These are phyloP conservation scores for Myiozetetes cayanensis DNA, from an alignment of 2,113 vertebrate genomes.

Conservation along the genomic window DNA sequence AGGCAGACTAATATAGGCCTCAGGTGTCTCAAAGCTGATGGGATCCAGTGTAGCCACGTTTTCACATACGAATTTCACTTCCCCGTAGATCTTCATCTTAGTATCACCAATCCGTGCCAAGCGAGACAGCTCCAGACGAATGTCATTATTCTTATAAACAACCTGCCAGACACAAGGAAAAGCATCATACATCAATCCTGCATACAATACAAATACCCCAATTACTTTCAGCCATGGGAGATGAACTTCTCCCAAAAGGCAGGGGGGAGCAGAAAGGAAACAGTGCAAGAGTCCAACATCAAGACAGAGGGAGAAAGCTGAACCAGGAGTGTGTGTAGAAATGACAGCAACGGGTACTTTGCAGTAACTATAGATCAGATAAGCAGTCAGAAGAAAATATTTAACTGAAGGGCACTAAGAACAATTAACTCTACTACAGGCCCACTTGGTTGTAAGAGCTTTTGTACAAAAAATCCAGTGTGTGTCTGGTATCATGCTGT, in stretches of 20 bases:
- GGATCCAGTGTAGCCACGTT: slow-evolving; percentile 95
- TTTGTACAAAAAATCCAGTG: neutral
- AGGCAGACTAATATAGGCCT: slow-evolving; percentile 91
- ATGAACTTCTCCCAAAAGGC: slow-evolving; percentile 27
- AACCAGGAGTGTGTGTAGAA: neutral
- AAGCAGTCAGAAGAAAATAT: neutral
- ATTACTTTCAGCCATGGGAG: slow-evolving; percentile 31
- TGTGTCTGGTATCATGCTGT: neutral
- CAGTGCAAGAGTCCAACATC: neutral
- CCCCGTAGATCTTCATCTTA: slow-evolving; percentile 98
- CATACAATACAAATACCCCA: slow-evolving; percentile 37
- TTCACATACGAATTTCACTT: slow-evolving; percentile 94
- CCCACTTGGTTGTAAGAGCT: neutral
- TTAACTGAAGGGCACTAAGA: neutral
- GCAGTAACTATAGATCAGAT: neutral
- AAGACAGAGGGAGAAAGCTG: neutral
- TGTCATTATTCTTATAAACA: slow-evolving; percentile 98
- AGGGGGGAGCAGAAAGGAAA: neutral
- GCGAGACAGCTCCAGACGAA: slow-evolving; percentile 94
- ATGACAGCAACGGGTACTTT: neutral
- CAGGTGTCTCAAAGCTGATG: slow-evolving; percentile 94
- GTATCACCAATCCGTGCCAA: slow-evolving; percentile 93
- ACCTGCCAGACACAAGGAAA: slow-evolving; percentile 80
- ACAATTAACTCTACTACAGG: slow-evolving; percentile 4
- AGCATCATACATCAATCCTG: slow-evolving; percentile 68